Percentiles rank a stretch among this genome's conserved stretches.
These are phyloP conservation scores for Pelobates fuscus DNA, from an alignment of 2,113 vertebrate genomes.

Conservation along the genomic window DNA sequence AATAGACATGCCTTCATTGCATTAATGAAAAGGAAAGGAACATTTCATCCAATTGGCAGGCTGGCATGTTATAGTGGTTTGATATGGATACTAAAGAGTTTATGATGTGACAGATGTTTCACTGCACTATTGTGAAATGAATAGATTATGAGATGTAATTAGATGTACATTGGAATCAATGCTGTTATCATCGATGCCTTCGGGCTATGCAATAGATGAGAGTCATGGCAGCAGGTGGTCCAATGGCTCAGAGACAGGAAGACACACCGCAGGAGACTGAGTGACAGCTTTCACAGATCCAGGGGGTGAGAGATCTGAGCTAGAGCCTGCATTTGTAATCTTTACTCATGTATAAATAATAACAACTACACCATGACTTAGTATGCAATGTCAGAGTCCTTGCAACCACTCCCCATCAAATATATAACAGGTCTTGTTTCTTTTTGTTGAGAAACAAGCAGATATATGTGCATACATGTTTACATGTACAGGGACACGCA, in stretches of 20 bases:
- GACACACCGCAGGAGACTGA: constrained; percentile 83
- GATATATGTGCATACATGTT: constrained; percentile 18
- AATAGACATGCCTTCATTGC: constrained; percentile 72
- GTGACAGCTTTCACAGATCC: constrained; percentile 86
- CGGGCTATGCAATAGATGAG: constrained; percentile 87
- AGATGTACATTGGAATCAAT: constrained; percentile 99
- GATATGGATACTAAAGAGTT: constrained; percentile 86
- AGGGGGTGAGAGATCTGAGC: constrained; percentile 84
- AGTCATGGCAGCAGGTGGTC: constrained; percentile 85
- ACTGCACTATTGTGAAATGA: constrained; percentile 97
- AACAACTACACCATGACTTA: constrained; percentile 82
- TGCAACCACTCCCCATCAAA: constrained; percentile 58
- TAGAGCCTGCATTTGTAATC: constrained; percentile 84
- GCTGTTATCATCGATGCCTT: constrained; percentile 91
- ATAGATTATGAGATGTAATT: constrained; percentile 99
- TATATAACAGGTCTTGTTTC: constrained; percentile 41
- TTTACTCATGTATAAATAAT: constrained; percentile 89
- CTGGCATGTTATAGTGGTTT: constrained; percentile 81
- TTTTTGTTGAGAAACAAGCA: constrained; percentile 35
- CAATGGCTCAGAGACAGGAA: constrained; percentile 85
- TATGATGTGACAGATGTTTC: constrained; percentile 97
- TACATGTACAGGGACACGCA: constrained; percentile 37
- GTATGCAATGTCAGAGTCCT: constrained; percentile 77
- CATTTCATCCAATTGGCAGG: constrained; percentile 76
- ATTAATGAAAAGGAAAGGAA: constrained; percentile 73